Evolutionary conservation across 1,140 invertebrate genomes (phyloP).

Genomic region (Plutomurus gul): DNA sequence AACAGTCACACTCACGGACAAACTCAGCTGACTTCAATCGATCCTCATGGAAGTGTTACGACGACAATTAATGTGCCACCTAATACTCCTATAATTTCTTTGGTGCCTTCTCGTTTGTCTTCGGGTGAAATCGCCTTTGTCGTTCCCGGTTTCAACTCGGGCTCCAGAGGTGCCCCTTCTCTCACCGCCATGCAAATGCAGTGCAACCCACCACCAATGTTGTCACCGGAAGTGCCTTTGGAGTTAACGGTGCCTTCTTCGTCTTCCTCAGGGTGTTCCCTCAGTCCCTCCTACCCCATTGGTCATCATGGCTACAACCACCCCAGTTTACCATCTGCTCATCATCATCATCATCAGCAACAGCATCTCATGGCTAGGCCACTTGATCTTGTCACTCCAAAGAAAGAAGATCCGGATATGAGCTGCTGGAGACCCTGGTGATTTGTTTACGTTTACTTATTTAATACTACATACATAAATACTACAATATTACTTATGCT

Average conservation of each 20-base stretch:
- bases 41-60: background rate
- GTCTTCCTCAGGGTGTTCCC: conserved; percentile 36
- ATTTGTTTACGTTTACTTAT: background rate
- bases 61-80: conserved; percentile 18
- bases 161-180: conserved; percentile 49
- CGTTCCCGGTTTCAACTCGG: conserved; percentile 58
- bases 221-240: conserved; percentile 47
- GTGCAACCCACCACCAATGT: conserved; percentile 38
- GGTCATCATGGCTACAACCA: conserved; percentile 7
- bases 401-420: conserved; percentile 22
- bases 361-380: too few relatives aligned
- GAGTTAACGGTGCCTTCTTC: conserved; percentile 44
- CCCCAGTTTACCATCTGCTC: conserved; percentile 11
- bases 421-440: conserved; percentile 51
- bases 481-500: too few relatives aligned
- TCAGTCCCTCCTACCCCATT: conserved; percentile 36
- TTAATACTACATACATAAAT: too few relatives aligned
- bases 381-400: conserved; percentile 46
- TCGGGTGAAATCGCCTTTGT: conserved; percentile 68
- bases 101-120: conserved; percentile 66
- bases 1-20: background rate
- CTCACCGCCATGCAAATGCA: conserved; percentile 32
- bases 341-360: conserved; percentile 8
- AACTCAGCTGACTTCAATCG: conserved; percentile 7
- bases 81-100: conserved; percentile 48